Base-by-base conservation (phyloP, 2,888 invertebrate genomes). In the Dysmachus trigonus region DNA sequence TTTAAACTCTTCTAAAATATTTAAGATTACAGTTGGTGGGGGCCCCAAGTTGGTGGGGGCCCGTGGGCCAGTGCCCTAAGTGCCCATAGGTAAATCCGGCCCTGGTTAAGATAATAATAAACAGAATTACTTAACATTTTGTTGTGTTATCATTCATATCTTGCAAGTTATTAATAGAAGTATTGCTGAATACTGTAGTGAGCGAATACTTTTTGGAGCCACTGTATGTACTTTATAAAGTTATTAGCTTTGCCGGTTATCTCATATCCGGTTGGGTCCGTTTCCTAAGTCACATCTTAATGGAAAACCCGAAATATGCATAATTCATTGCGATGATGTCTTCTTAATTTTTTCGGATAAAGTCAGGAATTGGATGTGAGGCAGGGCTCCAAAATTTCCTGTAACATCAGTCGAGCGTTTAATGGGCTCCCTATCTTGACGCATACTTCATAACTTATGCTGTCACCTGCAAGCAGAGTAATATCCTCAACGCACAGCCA, bases 381-480 rank as follows among this genome's bases (percentile, higher is more conserved):
- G 10, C 62, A 1, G 62, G 18, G 62, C 2, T 10, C 62, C 22
- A 10, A 62, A 62, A 62, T 62, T 62, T 62, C 62, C 22, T 62
- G 62, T 62, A 22, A 62, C 27, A 62, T 62, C 62, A 62, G 62
- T 62, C 62, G 62, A 62, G 62, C 62, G 27, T 27, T 62, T 62
- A 62, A 62, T 62, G 62, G 62, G 62, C 27, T 62, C 62, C 62
- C 79, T 22, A 38, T 51, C 47, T 79, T 51, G 79, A 79, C 79
- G 51, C 51, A 51, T 53, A 79, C 79, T 79, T 79, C 47, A 79
- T 79, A 47, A 79, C 30, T 79, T 79, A 76, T 79, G 51, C 79
- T 79, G 79, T 79, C 79, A 79, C 79, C 51, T 79, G 79, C 79
- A 79, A 79, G 79, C 51, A 47, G 22, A 79, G 79, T 79, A 51